Evolutionary conservation across 2,113 vertebrate species (phyloP).

Genomic region (Tupaia tana): DNA sequence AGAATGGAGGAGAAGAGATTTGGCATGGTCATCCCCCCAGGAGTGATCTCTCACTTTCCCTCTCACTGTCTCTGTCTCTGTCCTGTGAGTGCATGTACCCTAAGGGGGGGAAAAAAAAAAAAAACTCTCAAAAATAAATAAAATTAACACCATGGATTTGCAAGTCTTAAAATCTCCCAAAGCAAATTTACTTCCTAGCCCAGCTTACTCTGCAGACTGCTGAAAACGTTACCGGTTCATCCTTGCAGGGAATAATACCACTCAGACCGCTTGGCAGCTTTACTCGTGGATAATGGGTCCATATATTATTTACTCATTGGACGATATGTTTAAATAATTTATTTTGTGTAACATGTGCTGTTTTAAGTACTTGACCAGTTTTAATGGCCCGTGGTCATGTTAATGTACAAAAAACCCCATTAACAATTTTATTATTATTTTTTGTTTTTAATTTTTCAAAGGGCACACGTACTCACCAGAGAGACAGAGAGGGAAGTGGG

Average conservation of each 20-base stretch:
- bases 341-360: background rate
- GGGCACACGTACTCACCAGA: too few species aligned
- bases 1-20: too few species aligned
- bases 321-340: conserved; percentile 42
- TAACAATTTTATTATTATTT: too few species aligned
- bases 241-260: background rate
- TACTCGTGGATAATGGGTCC: conserved; percentile 44
- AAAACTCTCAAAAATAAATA: background rate
- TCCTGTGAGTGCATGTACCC: too few species aligned
- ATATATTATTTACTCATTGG: conserved; percentile 58
- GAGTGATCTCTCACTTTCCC: too few species aligned
- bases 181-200: background rate
- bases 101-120: too few species aligned
- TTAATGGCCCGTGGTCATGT: background rate
- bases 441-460: too few species aligned
- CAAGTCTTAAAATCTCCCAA: background rate
- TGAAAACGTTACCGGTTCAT: conserved; percentile 15
- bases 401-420: background rate
- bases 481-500: too few species aligned
- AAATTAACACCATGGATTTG: background rate
- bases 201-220: background rate
- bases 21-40: too few species aligned
- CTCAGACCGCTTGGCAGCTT: background rate
- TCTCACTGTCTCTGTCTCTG: too few species aligned
- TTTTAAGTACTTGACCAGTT: conserved; percentile 2